Evolutionary conservation across 2,888 invertebrate genomes (phyloP).

Genomic region (Agriopis marginaria): DNA sequence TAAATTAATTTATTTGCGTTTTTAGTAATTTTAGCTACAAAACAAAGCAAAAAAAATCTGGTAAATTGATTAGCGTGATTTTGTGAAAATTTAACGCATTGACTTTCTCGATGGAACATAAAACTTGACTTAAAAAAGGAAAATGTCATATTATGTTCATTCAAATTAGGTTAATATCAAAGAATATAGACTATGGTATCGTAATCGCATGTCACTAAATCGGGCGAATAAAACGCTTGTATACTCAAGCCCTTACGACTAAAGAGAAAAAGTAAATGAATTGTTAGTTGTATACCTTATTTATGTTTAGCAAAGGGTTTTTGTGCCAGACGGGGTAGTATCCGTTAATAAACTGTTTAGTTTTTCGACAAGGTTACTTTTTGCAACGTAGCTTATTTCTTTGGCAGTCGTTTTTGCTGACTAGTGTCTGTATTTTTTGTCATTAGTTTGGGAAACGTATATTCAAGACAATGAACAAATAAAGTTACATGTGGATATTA

Average conservation of each 20-base stretch:
- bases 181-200: neutral
- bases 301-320: slow-evolving; percentile 17
- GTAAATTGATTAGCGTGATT: neutral
- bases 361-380: slow-evolving; percentile 22
- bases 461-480: slow-evolving; percentile 7
- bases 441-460: slow-evolving; percentile 13
- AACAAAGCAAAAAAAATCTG: too few species aligned
- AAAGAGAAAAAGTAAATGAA: slow-evolving; percentile 38
- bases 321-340: slow-evolving; percentile 19
- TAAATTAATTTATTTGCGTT: too few species aligned
- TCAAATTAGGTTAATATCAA: neutral
- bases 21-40: too few species aligned
- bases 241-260: neutral
- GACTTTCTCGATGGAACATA: neutral
- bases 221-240: neutral
- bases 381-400: slow-evolving; percentile 24
- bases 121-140: too few species aligned
- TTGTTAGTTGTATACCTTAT: slow-evolving; percentile 34
- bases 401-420: slow-evolving; percentile 28
- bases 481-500: slow-evolving; percentile 1
- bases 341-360: slow-evolving; percentile 13
- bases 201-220: neutral
- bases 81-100: neutral
- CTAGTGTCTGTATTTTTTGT: slow-evolving; percentile 20
- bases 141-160: too few species aligned